Base-by-base conservation (phyloP, 2,888 invertebrate species). In the Tenthredo scrophulariae region DNA sequence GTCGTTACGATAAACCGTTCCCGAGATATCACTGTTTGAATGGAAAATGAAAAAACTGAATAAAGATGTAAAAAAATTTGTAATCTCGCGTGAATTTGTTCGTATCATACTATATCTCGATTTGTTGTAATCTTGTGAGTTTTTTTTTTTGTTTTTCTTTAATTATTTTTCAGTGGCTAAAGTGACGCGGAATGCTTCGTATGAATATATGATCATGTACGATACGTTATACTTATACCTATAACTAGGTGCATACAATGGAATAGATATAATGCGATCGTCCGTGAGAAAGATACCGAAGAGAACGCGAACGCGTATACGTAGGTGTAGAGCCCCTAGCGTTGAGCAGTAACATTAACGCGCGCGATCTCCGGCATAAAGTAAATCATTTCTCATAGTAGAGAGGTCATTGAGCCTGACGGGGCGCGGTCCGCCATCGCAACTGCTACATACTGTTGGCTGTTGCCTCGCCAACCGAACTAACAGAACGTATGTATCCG, bases 371-470 rank as follows among this genome's bases (percentile, higher is more conserved):
- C 65, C 85, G 50, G 88, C 89, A 88, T 88, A 87, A 89, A 90
- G 90, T 90, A 90, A 90, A 91, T 91, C 90, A 91, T 91, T 91
- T 90, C 90, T 90, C 90, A 46, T 46, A 46, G 46, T 46, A 88
- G 89, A 67, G 91, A 92, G 92, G 92, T 92, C 92, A 90, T 92
- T 92, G 92, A 92, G 92, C 92, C 88, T 91, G 89, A 90, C 90
- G 90, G 91, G 91, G 91, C 90, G 91, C 88, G 90, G 91, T 83
- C 89, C 88, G 89, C 90, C 90, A 90, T 91, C 58, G 70, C 70
- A 50, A 40, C 46, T 33, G 58, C 54, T 54, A 54, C 54, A n/a
- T 54, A 54, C 54, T 54, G 54, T 54, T 46, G 43, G 18, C 26
- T 80, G 54, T n/a, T 33, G 54, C 29, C 62, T 37, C 80, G 40